phyloP scores from a whole-genome alignment of 2,113 vertebrate species.

The Mustela lutreola region DNA sequence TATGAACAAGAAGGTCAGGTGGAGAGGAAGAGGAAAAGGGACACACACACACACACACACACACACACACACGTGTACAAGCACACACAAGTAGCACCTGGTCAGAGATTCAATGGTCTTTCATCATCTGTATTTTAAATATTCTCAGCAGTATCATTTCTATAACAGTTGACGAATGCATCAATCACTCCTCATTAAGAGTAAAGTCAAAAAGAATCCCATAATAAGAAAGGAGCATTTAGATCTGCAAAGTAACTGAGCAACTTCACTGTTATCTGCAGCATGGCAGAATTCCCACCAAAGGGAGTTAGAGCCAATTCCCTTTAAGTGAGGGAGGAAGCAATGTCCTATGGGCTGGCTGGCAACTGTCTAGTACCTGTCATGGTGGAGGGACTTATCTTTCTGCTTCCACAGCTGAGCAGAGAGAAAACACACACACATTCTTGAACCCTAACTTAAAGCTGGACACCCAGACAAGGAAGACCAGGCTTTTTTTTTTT shows the following conservation, averaged over 20 bases:
- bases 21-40: not conserved
- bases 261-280: not conserved
- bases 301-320: not conserved
- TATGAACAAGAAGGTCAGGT: not conserved
- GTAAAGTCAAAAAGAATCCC: constrained; percentile 65
- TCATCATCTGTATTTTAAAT: not conserved
- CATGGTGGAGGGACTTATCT: not conserved
- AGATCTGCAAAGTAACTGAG: constrained; percentile 6
- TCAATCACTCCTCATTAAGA: constrained; percentile 33
- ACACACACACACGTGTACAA: too few relatives aligned
- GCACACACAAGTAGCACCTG: not conserved
- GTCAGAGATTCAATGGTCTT: not conserved
- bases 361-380: not conserved
- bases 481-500: not conserved
- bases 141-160: constrained; percentile 29
- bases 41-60: not conserved
- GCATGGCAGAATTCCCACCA: constrained; percentile 44
- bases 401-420: not conserved
- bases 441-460: constrained; percentile 26
- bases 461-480: not conserved
- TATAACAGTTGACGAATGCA: not conserved
- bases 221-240: constrained; percentile 60
- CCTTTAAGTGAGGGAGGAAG: not conserved
- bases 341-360: not conserved
- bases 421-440: not conserved